Evolutionary conservation across 2,888 invertebrate species (phyloP), one percentile per base, ranked within the genome.

Genomic region (Drosophila nigricruria): DNA sequence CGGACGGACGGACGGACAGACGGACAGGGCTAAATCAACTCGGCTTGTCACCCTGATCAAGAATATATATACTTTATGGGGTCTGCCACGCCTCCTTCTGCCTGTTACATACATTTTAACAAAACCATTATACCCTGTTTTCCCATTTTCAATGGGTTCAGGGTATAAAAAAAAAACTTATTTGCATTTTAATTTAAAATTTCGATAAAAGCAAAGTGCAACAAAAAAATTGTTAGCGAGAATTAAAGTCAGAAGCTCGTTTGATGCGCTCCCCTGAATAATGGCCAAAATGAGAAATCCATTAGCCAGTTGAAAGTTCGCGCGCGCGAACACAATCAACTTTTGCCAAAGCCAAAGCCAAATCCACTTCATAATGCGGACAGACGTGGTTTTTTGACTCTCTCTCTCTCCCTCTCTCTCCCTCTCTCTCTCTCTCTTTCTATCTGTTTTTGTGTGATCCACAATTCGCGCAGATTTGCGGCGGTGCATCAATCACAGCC

Each of bases 401-500:
- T 16, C n/a, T 23, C 4, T 5, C 20, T 8, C 25, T 8, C 23
- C 2, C 40, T 4, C 20, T 14, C 12, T n/a, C 5, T 12, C 32
- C 6, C 23, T n/a, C 16, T 14, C 20, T 12, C 20, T 20, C 20
- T 42, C 42, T 14, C 30, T 43, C 18, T 10, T 3, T 23, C 14
- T 45, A 23, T 27, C 5, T n/a, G 0, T 32, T 32, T 30, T 50
- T 50, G 3, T 12, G 5, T 20, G 42, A 40, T n/a, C 27, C 27
- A 18, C 40, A 40, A 56, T 50, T 45, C 27, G 16, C 27, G 47
- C 30, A 45, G 50, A 50, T 52, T 42, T 40, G 45, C 25, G 25
- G 23, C 5, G 47, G 8, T 70, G 75, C 75, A 79, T 79, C 74
- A 73, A 76, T 78, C 75, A 74, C 25, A 43, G 58, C 12, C 54